These are phyloP conservation scores for Planococcus citri DNA, from an alignment of 1,140 invertebrate species.

Conservation along the genomic window DNA sequence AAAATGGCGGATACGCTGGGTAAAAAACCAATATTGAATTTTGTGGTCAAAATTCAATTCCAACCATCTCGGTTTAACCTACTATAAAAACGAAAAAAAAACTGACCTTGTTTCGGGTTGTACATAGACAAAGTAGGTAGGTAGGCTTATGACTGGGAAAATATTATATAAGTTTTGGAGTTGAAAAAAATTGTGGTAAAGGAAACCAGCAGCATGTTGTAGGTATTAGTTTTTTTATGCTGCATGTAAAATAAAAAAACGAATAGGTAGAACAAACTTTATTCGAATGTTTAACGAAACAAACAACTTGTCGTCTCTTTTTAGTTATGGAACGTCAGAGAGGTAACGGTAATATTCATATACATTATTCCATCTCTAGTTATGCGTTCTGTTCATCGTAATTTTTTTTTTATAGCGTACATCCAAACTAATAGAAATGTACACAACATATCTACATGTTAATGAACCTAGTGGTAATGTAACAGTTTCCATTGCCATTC, in stretches of 20 bases:
- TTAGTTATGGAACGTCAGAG: constrained; percentile 7
- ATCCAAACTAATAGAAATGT: neutral
- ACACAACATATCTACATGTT: neutral
- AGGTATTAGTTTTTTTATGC: neutral
- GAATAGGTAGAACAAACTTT: neutral
- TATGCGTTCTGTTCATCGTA: neutral
- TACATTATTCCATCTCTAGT: neutral
- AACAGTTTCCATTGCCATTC: neutral
- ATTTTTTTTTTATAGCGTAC: neutral
- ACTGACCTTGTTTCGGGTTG: neutral
- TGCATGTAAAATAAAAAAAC: too few relatives aligned
- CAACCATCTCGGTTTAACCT: neutral
- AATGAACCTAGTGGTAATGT: constrained; percentile 7
- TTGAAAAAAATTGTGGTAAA: neutral
- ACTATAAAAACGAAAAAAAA: too few relatives aligned
- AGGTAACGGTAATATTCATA: neutral
- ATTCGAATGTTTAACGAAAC: neutral
- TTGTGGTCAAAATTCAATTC: neutral
- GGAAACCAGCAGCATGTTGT: neutral
- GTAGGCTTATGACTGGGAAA: neutral
- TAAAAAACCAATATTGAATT: neutral
- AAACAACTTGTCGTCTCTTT: neutral
- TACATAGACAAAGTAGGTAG: neutral
- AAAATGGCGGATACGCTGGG: neutral
- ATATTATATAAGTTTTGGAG: neutral